Evolutionary conservation across 2,888 invertebrate genomes (phyloP).

Genomic region (Pristionchus mayeri): DNA sequence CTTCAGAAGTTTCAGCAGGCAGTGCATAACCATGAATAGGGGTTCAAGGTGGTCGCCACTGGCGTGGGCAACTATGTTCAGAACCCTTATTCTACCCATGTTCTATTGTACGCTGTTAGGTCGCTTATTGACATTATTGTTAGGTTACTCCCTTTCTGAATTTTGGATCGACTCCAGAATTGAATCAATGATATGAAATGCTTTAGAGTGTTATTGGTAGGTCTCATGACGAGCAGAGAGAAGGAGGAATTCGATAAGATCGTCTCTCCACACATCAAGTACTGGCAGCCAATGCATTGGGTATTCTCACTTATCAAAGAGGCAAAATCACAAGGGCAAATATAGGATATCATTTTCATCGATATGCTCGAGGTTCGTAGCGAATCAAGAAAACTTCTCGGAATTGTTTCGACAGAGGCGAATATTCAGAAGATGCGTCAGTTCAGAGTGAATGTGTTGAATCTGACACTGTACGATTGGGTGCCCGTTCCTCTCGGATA

Average conservation of each 20-base stretch:
- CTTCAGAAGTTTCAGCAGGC: too few relatives aligned
- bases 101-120: too few relatives aligned
- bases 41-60: too few relatives aligned
- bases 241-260: conserved; percentile 71
- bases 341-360: conserved; percentile 64
- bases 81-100: too few relatives aligned
- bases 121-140: too few relatives aligned
- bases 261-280: conserved; percentile 68
- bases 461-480: conserved; percentile 72
- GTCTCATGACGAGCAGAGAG: conserved; percentile 72
- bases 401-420: neutral
- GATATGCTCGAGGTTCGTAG: conserved; percentile 71
- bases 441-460: conserved; percentile 68
- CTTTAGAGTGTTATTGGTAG: too few relatives aligned
- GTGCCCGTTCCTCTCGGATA: conserved; percentile 69
- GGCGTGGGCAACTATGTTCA: too few relatives aligned
- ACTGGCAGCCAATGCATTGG: conserved; percentile 74
- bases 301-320: conserved; percentile 52
- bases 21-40: too few relatives aligned
- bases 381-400: too few relatives aligned
- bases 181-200: too few relatives aligned
- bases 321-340: conserved; percentile 62
- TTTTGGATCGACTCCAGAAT: too few relatives aligned
- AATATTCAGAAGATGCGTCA: conserved; percentile 68
- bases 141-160: too few relatives aligned